Evolutionary conservation across 2,888 invertebrate genomes (phyloP).

Genomic region (Tetramorium bicarinatum): DNA sequence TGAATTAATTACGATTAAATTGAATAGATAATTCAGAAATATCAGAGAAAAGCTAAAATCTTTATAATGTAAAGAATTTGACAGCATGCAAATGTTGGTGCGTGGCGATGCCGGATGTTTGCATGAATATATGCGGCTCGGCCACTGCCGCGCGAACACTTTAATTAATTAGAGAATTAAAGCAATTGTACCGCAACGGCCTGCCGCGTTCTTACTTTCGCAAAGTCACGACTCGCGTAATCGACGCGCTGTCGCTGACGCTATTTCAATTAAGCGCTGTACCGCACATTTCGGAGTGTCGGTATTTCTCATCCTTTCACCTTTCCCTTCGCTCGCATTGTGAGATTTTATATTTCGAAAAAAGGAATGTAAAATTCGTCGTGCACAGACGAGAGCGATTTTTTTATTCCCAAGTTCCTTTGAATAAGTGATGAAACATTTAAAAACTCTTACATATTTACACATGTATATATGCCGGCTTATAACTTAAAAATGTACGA

Average conservation of each 20-base stretch:
- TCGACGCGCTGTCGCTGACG: slow-evolving; percentile 52
- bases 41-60: not conserved
- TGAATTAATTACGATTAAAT: slow-evolving; percentile 26
- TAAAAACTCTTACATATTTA: no score
- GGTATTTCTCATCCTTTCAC: slow-evolving; percentile 41
- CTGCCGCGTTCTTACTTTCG: slow-evolving; percentile 50
- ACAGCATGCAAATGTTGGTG: not conserved
- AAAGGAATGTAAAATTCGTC: not conserved
- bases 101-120: slow-evolving; percentile 22
- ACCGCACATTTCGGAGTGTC: slow-evolving; percentile 11
- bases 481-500: not conserved
- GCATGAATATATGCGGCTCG: slow-evolving; percentile 41
- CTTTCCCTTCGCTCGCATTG: slow-evolving; percentile 24
- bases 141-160: slow-evolving; percentile 53
- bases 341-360: slow-evolving; percentile 10
- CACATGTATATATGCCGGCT: not conserved
- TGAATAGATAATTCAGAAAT: slow-evolving; percentile 10
- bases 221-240: slow-evolving; percentile 57
- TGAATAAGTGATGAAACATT: not conserved
- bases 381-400: no score
- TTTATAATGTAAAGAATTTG: not conserved
- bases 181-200: slow-evolving; percentile 62
- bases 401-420: not conserved
- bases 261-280: slow-evolving; percentile 61
- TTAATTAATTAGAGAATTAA: slow-evolving; percentile 75